Percentiles rank a stretch among this genome's conserved stretches.
Evolutionary conservation across 2,797 vertebrate genomes (phyloP).

Genomic region (Acridotheres tristis): DNA sequence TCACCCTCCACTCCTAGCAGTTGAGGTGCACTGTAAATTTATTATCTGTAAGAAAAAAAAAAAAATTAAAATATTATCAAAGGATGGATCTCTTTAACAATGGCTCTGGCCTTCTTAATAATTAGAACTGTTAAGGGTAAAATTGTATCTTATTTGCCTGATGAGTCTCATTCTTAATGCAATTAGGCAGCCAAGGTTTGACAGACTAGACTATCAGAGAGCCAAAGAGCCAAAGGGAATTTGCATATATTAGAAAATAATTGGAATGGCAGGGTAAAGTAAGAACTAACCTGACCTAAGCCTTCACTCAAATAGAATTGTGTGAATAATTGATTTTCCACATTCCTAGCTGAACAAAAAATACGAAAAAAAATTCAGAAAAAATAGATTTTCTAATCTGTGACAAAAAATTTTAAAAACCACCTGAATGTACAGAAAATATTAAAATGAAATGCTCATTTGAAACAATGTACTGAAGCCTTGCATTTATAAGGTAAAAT

Average conservation of each 20-base stretch:
- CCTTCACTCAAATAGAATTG: slow-evolving; percentile 30
- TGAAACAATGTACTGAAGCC: not conserved
- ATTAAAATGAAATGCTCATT: not conserved
- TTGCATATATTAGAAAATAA: slow-evolving; percentile 66
- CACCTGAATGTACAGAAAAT: not conserved
- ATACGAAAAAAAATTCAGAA: not conserved
- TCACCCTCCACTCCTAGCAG: not conserved
- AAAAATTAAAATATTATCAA: not conserved
- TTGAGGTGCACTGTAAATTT: not conserved
- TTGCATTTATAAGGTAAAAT: not conserved
- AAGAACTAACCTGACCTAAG: slow-evolving; percentile 47
- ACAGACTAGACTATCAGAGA: slow-evolving; percentile 37
- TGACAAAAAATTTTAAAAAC: not conserved
- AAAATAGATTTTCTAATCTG: not conserved
- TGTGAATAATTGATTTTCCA: slow-evolving; percentile 60
- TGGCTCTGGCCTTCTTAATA: not conserved
- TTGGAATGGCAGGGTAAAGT: slow-evolving; percentile 31
- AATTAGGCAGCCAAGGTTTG: slow-evolving; percentile 59
- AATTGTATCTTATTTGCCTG: slow-evolving; percentile 34
- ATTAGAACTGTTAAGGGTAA: not conserved
- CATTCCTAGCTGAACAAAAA: not conserved
- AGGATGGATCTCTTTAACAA: not conserved
- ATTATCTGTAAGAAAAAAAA: not conserved
- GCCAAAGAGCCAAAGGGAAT: slow-evolving; percentile 58
- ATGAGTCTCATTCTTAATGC: slow-evolving; percentile 57